These are phyloP conservation scores for Cirrhinus molitorella DNA, from an alignment of 2,797 vertebrate species.

Conservation along the genomic window DNA sequence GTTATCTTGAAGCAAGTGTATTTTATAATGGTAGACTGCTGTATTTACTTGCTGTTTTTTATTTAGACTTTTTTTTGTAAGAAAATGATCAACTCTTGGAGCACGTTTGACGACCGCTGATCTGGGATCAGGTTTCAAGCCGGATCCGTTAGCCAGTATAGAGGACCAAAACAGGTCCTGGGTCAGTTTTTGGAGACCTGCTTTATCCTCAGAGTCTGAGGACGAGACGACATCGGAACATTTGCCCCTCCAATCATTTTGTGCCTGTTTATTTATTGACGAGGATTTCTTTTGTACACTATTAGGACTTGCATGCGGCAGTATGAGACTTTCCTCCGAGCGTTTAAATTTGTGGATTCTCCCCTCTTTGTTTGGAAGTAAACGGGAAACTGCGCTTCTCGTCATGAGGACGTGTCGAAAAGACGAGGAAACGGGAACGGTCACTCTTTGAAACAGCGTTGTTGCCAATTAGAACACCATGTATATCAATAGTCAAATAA, in stretches of 20 bases:
- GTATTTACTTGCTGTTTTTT: constrained; percentile 59
- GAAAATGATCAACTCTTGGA: constrained; percentile 48
- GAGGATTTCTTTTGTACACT: constrained; percentile 53
- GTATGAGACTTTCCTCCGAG: constrained; percentile 44
- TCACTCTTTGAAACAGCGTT: constrained; percentile 48
- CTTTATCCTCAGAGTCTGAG: constrained; percentile 32
- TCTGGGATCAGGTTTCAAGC: constrained; percentile 46
- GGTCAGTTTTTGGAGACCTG: constrained; percentile 49
- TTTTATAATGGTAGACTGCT: constrained; percentile 67
- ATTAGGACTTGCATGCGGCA: constrained; percentile 59
- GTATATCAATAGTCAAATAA: constrained; percentile 63
- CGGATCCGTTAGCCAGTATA: constrained; percentile 28
- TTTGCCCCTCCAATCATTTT: constrained; percentile 44
- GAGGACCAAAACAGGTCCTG: constrained; percentile 55
- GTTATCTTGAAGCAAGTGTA: constrained; percentile 56
- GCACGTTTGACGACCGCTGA: constrained; percentile 39
- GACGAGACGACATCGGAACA: constrained; percentile 9
- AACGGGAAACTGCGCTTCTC: constrained; percentile 36
- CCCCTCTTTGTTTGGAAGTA: constrained; percentile 46
- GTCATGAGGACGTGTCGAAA: constrained; percentile 10
- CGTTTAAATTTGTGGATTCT: constrained; percentile 52
- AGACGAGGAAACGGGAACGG: constrained; percentile 26
- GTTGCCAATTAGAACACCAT: constrained; percentile 61
- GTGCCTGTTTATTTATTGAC: constrained; percentile 60
- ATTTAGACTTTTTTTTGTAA: constrained; percentile 53